Evolutionary conservation across 2,797 vertebrate species (phyloP).

Genomic region (Caiman crocodilus): DNA sequence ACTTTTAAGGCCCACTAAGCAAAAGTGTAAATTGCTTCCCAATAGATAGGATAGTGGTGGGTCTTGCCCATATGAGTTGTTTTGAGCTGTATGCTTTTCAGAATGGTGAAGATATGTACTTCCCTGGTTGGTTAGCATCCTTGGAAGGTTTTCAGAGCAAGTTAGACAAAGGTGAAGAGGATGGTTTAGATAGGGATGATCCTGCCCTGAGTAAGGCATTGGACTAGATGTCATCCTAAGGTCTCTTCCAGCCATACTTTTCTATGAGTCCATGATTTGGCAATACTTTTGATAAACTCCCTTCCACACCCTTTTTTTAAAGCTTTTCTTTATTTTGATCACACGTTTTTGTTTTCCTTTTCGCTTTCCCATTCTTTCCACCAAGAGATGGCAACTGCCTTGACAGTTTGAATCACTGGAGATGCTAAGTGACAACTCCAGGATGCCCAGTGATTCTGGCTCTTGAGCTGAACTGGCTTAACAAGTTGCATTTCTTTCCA

Average conservation of each 20-base stretch:
- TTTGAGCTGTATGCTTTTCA: background rate
- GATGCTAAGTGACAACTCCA: background rate
- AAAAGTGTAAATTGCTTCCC: background rate
- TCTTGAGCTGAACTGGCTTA: background rate
- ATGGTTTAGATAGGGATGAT: too few species aligned
- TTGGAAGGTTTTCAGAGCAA: background rate
- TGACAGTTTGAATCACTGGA: background rate
- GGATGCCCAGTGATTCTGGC: background rate
- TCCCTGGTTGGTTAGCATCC: background rate
- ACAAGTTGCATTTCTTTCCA: background rate
- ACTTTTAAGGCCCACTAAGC: background rate
- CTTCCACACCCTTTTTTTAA: too few species aligned
- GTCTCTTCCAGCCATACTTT: too few species aligned
- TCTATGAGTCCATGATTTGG: too few species aligned
- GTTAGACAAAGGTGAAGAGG: too few species aligned
- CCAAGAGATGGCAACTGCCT: background rate
- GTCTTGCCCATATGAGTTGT: background rate
- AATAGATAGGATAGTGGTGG: background rate
- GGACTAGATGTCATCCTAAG: too few species aligned
- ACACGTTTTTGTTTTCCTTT: too few species aligned
- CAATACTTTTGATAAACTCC: too few species aligned
- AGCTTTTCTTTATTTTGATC: background rate
- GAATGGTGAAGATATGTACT: background rate
- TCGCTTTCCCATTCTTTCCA: background rate
- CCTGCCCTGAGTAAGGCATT: too few species aligned